phyloP scores from a whole-genome alignment of 1,140 invertebrate species.

The Drosophila mauritiana region DNA sequence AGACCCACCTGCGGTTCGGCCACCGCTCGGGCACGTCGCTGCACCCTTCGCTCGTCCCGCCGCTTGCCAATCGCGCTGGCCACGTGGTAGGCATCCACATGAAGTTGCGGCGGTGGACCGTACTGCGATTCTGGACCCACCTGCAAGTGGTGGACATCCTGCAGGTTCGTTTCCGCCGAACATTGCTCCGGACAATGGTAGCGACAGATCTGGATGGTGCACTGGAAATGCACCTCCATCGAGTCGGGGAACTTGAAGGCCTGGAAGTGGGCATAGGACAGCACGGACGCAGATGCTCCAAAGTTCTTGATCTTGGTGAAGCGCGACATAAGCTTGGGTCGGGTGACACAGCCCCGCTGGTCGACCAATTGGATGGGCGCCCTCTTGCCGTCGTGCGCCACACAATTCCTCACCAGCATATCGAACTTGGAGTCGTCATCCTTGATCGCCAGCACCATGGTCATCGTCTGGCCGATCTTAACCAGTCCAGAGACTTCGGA shows the following conservation, averaged over 20 bases:
- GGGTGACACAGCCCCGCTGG: constrained; percentile 95
- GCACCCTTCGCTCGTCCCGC: constrained; percentile 90
- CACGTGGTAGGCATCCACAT: constrained; percentile 87
- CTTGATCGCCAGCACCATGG: constrained; percentile 98
- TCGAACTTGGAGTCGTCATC: constrained; percentile 98
- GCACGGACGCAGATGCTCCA: constrained; percentile 94
- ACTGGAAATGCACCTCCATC: constrained; percentile 98
- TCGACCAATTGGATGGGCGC: constrained; percentile 98
- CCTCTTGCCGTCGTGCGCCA: constrained; percentile 96
- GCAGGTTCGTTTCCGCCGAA: constrained; percentile 86
- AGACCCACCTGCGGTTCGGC: constrained; percentile 90
- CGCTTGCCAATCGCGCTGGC: constrained; percentile 86
- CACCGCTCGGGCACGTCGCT: constrained; percentile 87
- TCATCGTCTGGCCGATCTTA: constrained; percentile 98
- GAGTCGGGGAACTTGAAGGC: constrained; percentile 98
- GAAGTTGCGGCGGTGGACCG: constrained; percentile 87
- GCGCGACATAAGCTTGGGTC: constrained; percentile 96
- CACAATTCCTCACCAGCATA: constrained; percentile 97
- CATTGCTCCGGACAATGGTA: constrained; percentile 97
- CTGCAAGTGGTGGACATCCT: constrained; percentile 86
- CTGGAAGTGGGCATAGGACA: constrained; percentile 97
- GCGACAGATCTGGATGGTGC: constrained; percentile 97
- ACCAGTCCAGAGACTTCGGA: constrained; percentile 97
- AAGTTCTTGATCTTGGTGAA: constrained; percentile 98
- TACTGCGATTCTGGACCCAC: constrained; percentile 88